Conservation (phyloP, 2,113 vertebrate genomes). For the Dromaius novaehollandiae region DNA sequence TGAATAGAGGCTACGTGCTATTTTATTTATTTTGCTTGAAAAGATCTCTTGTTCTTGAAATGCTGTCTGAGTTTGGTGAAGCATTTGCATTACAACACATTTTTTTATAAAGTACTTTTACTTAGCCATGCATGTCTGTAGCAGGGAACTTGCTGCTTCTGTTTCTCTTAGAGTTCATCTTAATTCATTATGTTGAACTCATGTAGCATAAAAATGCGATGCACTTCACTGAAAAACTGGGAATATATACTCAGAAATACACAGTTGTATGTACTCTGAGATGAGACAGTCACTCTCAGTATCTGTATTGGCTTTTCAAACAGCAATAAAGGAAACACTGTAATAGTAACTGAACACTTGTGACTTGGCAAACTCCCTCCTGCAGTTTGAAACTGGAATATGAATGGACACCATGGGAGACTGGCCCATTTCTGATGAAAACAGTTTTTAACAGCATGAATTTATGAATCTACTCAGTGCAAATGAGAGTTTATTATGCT, state of each 20-base stretch:
- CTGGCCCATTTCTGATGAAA: slow-evolving; percentile 66
- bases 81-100: not conserved
- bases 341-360: slow-evolving; percentile 52
- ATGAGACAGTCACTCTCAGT: slow-evolving; percentile 42
- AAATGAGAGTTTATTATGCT: slow-evolving; percentile 76
- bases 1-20: not conserved
- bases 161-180: slow-evolving; percentile 18
- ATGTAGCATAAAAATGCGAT: slow-evolving; percentile 27
- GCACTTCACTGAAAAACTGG: slow-evolving; percentile 40
- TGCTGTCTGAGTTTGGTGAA: not conserved
- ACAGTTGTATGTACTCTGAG: slow-evolving; percentile 29
- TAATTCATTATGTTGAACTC: slow-evolving; percentile 52
- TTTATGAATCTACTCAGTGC: slow-evolving; percentile 73
- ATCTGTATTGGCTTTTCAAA: slow-evolving; percentile 44
- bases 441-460: slow-evolving; percentile 74
- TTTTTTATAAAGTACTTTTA: not conserved
- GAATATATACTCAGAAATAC: slow-evolving; percentile 2
- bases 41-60: not conserved
- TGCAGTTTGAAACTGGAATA: slow-evolving; percentile 57
- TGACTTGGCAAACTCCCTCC: slow-evolving; percentile 57
- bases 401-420: slow-evolving; percentile 65
- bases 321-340: slow-evolving; percentile 57
- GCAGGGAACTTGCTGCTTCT: not conserved
- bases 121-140: not conserved
- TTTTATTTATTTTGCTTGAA: not conserved